Base-by-base conservation (phyloP, 2,113 vertebrate genomes). In the Ailurus styani region DNA sequence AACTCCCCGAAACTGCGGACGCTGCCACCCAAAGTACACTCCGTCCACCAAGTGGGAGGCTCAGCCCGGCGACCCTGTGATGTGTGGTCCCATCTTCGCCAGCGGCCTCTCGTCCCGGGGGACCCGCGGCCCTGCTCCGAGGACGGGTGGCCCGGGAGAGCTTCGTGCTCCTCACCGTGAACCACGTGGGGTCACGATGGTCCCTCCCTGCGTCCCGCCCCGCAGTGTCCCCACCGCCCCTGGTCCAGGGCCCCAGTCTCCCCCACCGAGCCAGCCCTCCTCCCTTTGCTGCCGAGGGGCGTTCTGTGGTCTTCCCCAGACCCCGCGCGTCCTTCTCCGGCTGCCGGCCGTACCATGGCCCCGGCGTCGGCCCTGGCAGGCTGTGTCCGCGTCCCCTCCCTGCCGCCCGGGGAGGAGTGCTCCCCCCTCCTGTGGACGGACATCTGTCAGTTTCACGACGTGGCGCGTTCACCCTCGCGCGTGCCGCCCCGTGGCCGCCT, bases 141-240 rank as follows among this genome's bases (percentile, higher is more conserved):
- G 47, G 34, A 60, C 29, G 1, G n/a, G 13, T 6, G 18, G 62
- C 37, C 42, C 20, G 13, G 87, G 72, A 17, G 15, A 6, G 15
- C 8, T 5, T 3, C 1, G 0, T 5, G 23, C 15, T 17, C 14
- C 3, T 31, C 18, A n/a, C 17, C 0, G 0, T 11, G 34, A 21
- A 14, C 47, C 10, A 14, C 0, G 1, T 3, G 0, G 31, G 57
- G 31, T 20, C 82, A 5, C 4, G 0, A 27, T 5, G 1, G 34
- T 2, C 27, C 8, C 52, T 25, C 7, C 21, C 0, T 17, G 29
- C 23, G 31, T 77, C 64, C 2, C 27, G 0, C 42, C 18, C 13
- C 5, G 18, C 8, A 0, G 34, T 9, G 66, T 37, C 34, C 66
- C 66, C 66, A 9, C 66, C 3, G 18, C 66, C 66, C 27, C 15